Evolutionary conservation across 2,113 vertebrate genomes (phyloP).

Genomic region (Entomyzon cyanotis): DNA sequence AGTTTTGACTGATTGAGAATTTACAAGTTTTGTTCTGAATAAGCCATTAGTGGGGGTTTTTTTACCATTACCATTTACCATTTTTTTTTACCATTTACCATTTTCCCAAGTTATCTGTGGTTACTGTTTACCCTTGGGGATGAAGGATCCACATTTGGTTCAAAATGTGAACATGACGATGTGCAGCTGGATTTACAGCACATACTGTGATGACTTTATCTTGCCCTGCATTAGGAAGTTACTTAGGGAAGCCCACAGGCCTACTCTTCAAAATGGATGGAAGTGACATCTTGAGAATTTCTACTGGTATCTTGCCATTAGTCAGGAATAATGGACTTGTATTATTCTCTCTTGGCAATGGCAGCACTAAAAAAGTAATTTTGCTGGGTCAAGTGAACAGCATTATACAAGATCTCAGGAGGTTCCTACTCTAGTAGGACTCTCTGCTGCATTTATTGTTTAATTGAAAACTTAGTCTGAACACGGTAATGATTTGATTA

Average conservation of each 20-base stretch:
- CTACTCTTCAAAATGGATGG: neutral
- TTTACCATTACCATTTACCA: fast-evolving
- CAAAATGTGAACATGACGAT: neutral
- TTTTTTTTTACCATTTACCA: too few species aligned
- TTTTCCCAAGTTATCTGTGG: neutral
- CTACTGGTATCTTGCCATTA: neutral
- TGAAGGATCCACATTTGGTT: neutral
- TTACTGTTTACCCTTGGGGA: neutral
- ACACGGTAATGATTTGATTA: neutral
- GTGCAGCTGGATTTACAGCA: neutral
- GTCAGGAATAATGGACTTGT: too few species aligned
- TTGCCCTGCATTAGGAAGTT: neutral
- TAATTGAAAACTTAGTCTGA: neutral
- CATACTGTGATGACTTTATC: neutral
- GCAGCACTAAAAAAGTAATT: neutral
- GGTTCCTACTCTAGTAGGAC: neutral
- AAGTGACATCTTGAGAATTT: neutral
- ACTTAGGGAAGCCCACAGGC: neutral
- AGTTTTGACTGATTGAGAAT: neutral
- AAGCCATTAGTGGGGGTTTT: neutral
- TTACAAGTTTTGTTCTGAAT: neutral
- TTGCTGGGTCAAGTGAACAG: neutral
- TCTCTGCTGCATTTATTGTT: neutral
- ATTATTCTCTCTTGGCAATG: neutral
- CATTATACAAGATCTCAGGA: neutral